A percentile compares a stretch with the other conserved stretches of the same genome.
Evolutionary conservation across 2,888 invertebrate species (phyloP).

Genomic region (Belgica antarctica): DNA sequence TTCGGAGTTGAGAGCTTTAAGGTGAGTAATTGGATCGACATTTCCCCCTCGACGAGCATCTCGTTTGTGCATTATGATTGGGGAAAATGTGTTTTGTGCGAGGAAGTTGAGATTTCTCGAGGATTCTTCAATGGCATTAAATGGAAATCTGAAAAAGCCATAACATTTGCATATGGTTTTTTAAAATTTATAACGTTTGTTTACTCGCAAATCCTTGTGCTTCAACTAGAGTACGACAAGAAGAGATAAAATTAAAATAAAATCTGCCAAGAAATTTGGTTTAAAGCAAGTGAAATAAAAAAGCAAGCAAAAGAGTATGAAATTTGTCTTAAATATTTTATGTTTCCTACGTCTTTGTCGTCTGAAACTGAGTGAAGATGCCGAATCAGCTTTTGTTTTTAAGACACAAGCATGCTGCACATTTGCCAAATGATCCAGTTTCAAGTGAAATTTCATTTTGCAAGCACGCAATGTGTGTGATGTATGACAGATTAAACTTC

Average conservation of each 20-base stretch:
- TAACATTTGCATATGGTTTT: slow-evolving; percentile 30
- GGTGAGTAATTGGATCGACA: slow-evolving; percentile 44
- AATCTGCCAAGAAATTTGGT: neutral
- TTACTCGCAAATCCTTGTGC: neutral
- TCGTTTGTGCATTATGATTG: neutral
- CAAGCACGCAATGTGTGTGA: slow-evolving; percentile 4
- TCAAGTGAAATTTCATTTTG: neutral
- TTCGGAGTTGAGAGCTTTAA: slow-evolving; percentile 45
- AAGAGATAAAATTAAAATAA: neutral
- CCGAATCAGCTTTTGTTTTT: no score
- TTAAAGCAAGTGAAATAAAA: neutral
- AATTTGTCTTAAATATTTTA: slow-evolving; percentile 9
- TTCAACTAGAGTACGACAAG: neutral
- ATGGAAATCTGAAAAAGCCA: slow-evolving; percentile 24
- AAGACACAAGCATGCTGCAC: slow-evolving; percentile 6
- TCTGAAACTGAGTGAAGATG: no score
- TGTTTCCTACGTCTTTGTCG: neutral
- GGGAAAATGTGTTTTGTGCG: neutral
- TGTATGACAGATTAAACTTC: slow-evolving; percentile 28
- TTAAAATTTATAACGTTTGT: slow-evolving; percentile 3
- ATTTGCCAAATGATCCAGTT: neutral
- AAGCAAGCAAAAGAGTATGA: neutral
- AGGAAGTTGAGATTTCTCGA: neutral
- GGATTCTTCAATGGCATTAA: no score
- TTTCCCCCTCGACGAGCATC: neutral